Evolutionary conservation across 2,888 invertebrate species (phyloP).

Genomic region (Nowickia ferox): DNA sequence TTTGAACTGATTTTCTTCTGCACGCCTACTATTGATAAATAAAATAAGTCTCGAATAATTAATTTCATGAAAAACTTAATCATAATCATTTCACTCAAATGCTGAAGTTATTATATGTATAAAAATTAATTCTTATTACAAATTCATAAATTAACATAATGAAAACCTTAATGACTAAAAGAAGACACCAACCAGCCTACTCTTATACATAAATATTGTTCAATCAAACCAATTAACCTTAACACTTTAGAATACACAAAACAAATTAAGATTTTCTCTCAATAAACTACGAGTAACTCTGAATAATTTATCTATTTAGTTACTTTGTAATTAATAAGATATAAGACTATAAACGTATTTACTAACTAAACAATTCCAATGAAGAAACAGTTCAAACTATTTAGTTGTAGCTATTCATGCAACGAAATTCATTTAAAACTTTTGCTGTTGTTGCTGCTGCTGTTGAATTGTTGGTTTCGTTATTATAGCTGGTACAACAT

Average conservation of each 20-base stretch:
- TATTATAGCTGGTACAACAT: constrained; percentile 35
- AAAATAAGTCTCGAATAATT: no score
- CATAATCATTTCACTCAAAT: no score
- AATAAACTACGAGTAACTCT: constrained; percentile 12
- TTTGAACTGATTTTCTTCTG: no score
- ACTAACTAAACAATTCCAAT: constrained; percentile 24
- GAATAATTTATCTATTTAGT: background rate
- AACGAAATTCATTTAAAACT: constrained; percentile 43
- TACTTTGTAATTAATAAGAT: background rate
- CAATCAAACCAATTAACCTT: constrained; percentile 14
- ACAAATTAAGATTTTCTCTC: constrained; percentile 8
- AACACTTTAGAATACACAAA: constrained; percentile 3
- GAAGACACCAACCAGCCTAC: background rate
- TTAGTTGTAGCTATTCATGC: constrained; percentile 10
- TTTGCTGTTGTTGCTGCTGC: constrained; percentile 48
- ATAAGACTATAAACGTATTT: background rate
- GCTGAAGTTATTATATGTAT: no score
- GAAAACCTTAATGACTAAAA: constrained; percentile 8
- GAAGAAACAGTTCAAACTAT: constrained; percentile 24
- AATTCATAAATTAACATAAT: constrained; percentile 6
- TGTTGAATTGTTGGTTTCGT: constrained; percentile 25
- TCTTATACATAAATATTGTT: constrained; percentile 8
- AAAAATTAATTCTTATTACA: constrained; percentile 8
- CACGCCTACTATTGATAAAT: no score
- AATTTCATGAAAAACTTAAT: no score